Percentiles rank a stretch among this genome's conserved stretches.
phyloP scores from a whole-genome alignment of 2,888 invertebrate species.

The Lysandra bellargus region DNA sequence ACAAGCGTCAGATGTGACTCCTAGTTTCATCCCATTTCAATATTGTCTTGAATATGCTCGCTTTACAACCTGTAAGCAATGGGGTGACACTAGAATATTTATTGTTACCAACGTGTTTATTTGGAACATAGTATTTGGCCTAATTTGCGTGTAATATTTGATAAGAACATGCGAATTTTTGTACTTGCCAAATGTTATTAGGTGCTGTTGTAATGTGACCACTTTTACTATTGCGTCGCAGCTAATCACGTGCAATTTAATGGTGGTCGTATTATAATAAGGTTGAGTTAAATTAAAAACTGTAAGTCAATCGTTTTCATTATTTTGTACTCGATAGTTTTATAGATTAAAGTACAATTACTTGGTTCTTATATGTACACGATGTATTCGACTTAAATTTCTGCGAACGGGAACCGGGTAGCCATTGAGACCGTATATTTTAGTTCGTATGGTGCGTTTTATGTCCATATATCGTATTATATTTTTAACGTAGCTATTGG shows the following conservation, averaged over 20 bases:
- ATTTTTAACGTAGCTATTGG: slow-evolving; percentile 36
- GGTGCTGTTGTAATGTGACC: slow-evolving; percentile 3
- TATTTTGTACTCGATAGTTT: neutral
- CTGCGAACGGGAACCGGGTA: neutral
- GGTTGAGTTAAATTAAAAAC: neutral
- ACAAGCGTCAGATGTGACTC: neutral
- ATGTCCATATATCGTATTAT: slow-evolving; percentile 28
- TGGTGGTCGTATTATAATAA: neutral
- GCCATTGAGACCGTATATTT: slow-evolving; percentile 11
- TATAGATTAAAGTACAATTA: neutral
- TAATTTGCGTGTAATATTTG: neutral
- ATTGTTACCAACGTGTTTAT: slow-evolving; percentile 7
- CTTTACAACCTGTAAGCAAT: neutral
- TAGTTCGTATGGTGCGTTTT: slow-evolving; percentile 35
- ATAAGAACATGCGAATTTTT: neutral
- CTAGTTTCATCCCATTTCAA: neutral
- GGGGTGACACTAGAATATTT: slow-evolving; percentile 1
- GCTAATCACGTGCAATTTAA: neutral
- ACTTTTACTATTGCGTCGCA: neutral
- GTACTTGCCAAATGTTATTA: neutral
- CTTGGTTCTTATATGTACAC: neutral
- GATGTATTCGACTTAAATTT: neutral
- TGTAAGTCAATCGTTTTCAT: neutral
- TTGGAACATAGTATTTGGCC: slow-evolving; percentile 17
- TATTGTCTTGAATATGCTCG: neutral